Evolutionary conservation across 2,113 vertebrate genomes (phyloP).

Genomic region (Salminus brasiliensis): DNA sequence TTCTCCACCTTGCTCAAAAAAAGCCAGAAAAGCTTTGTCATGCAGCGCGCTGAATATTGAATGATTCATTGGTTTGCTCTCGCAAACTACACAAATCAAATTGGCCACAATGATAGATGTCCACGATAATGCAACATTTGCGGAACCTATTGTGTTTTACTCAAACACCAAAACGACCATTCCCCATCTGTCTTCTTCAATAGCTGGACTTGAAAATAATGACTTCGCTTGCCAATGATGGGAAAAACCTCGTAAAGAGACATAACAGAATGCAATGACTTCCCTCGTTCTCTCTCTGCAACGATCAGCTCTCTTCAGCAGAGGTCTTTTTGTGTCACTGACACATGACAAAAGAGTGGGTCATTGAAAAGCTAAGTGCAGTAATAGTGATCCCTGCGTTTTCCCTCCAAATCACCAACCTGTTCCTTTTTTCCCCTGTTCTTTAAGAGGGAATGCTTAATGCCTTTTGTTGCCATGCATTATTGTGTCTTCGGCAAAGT

Average conservation of each 20-base stretch:
- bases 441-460: background rate
- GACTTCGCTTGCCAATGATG: background rate
- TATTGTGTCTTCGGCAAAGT: too few species aligned
- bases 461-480: too few species aligned
- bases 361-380: slow-evolving; percentile 1
- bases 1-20: background rate
- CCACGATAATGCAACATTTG: background rate
- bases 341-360: slow-evolving; percentile 34
- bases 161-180: background rate
- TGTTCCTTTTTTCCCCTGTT: background rate
- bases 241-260: slow-evolving; percentile 6
- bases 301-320: background rate
- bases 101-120: background rate
- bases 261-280: background rate
- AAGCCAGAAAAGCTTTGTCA: background rate
- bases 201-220: background rate
- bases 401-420: background rate
- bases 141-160: background rate
- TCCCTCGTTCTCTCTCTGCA: slow-evolving; percentile 7
- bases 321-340: background rate
- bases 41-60: slow-evolving; percentile 7
- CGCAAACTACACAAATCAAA: background rate
- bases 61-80: slow-evolving; percentile 23
- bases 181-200: background rate
- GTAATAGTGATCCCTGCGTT: slow-evolving; percentile 8